phyloP scores from a whole-genome alignment of 1,140 invertebrate species.

The Diuraphis noxia region DNA sequence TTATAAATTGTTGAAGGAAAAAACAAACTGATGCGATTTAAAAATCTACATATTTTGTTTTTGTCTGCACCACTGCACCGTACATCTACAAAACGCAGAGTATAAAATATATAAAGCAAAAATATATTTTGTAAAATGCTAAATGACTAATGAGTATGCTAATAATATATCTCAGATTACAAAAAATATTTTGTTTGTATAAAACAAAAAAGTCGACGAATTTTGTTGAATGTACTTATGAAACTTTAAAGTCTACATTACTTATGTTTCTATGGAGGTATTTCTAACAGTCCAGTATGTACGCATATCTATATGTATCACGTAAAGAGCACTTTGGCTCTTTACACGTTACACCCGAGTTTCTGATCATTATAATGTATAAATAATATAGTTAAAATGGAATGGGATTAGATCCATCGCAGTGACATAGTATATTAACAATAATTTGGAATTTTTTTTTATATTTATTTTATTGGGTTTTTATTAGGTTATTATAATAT shows the following conservation, averaged over 20 bases:
- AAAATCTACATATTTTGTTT: conserved; percentile 1
- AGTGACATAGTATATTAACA: not conserved
- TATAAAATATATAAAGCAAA: no score
- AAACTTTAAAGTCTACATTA: not conserved
- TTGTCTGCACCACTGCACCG: not conserved
- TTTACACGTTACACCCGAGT: no score
- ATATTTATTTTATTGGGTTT: not conserved
- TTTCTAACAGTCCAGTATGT: no score
- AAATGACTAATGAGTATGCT: not conserved
- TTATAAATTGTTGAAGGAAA: not conserved
- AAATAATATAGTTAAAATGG: not conserved
- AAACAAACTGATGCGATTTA: not conserved
- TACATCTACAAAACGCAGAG: no score
- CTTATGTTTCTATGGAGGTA: no score
- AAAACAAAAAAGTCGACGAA: not conserved
- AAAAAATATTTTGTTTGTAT: not conserved
- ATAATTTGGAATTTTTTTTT: not conserved
- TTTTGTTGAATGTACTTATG: not conserved
- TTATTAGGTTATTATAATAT: no score
- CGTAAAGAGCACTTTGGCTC: no score
- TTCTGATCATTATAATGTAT: not conserved
- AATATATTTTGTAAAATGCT: not conserved
- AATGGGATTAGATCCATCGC: not conserved
- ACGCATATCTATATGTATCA: no score
- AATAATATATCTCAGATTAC: not conserved